Percentiles rank a stretch among this genome's conserved stretches.
These are phyloP conservation scores for Sternarchorhynchus goeldii DNA, from an alignment of 2,797 vertebrate species.

Conservation along the genomic window DNA sequence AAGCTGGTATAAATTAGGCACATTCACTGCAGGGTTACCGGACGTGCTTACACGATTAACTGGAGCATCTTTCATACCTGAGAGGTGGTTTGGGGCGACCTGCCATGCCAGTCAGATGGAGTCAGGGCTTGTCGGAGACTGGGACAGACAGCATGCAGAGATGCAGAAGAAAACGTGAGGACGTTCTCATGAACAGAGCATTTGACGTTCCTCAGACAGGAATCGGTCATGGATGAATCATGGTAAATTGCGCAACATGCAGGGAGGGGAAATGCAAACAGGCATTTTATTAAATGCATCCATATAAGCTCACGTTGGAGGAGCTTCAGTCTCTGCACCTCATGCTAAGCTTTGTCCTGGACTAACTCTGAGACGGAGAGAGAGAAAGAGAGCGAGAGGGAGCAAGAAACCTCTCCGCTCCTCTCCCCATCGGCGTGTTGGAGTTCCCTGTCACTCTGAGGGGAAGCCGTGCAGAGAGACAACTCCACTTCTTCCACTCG, in stretches of 20 bases:
- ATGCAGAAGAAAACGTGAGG: constrained; percentile 7
- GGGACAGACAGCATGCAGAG: neutral
- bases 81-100: constrained; percentile 40
- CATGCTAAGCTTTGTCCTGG: constrained; percentile 13
- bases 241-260: constrained; percentile 20
- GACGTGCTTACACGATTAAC: constrained; percentile 56
- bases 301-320: constrained; percentile 5
- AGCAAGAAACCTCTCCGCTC: constrained; percentile 22
- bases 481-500: constrained; percentile 19
- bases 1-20: constrained; percentile 43
- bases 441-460: constrained; percentile 50
- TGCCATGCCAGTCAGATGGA: constrained; percentile 46
- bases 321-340: neutral
- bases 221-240: neutral
- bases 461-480: constrained; percentile 26
- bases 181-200: constrained; percentile 1
- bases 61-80: constrained; percentile 54
- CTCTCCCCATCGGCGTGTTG: neutral
- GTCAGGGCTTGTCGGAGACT: neutral
- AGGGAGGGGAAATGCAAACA: constrained; percentile 18
- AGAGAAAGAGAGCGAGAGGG: neutral
- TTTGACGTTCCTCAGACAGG: constrained; percentile 40
- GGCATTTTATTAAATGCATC: constrained; percentile 46
- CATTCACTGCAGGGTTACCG: constrained; percentile 48
- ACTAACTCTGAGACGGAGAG: constrained; percentile 22